Conservation (phyloP, 2,113 vertebrate species). For the mouse (Mus musculus) region DNA sequence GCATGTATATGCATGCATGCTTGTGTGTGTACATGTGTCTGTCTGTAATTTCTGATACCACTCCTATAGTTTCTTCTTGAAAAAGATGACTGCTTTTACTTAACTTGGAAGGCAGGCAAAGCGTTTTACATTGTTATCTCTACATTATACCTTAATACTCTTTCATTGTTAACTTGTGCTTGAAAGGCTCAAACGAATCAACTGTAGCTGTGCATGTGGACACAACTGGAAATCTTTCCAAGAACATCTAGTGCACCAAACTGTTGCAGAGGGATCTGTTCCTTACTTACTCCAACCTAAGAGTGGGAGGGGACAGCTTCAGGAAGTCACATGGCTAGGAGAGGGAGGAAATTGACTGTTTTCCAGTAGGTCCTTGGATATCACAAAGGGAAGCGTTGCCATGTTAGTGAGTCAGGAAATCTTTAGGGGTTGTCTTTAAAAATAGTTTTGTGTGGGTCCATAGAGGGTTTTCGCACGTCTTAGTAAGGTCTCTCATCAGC, state of each 20-base stretch:
- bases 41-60: background rate
- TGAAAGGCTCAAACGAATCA: constrained; percentile 1
- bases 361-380: background rate
- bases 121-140: background rate
- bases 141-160: background rate
- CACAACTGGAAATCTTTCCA: background rate
- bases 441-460: background rate
- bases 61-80: background rate
- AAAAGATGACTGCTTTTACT: background rate
- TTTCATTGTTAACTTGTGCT: background rate
- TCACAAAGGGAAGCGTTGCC: background rate
- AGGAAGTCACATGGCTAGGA: background rate
- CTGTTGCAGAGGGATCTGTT: background rate
- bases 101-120: constrained; percentile 6
- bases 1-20: background rate
- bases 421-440: background rate
- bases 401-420: background rate
- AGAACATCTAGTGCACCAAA: background rate
- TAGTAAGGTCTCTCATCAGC: background rate
- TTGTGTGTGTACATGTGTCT: background rate
- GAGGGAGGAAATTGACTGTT: too few relatives aligned
- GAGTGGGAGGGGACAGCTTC: background rate
- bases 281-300: background rate
- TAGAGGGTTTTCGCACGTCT: background rate
- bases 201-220: too few relatives aligned